Conservation (phyloP, 2,888 invertebrate genomes). For the Volucella zonaria region DNA sequence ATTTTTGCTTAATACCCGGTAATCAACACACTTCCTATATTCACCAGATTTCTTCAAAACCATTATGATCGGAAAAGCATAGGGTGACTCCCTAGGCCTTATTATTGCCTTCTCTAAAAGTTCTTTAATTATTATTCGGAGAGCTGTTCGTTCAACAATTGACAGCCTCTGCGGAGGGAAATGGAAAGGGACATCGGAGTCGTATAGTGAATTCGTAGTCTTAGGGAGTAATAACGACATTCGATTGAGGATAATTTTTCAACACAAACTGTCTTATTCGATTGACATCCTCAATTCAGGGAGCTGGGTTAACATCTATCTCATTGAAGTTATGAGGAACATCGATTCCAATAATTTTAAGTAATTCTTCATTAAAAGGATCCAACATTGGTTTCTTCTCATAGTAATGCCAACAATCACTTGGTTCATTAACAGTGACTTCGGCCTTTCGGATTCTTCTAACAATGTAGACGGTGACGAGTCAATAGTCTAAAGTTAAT, state of each 20-base stretch:
- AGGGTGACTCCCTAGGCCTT: slow-evolving; percentile 19
- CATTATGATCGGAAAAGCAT: slow-evolving; percentile 36
- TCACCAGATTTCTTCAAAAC: slow-evolving; percentile 39
- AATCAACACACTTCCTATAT: slow-evolving; percentile 11
- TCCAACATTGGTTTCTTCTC: slow-evolving; percentile 10
- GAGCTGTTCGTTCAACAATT: slow-evolving; percentile 27
- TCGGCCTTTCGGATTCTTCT: slow-evolving; percentile 32
- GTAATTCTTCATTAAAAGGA: slow-evolving; percentile 2
- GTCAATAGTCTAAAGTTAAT: slow-evolving; percentile 36
- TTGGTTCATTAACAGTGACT: slow-evolving; percentile 5
- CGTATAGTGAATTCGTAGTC: slow-evolving; percentile 30
- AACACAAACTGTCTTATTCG: slow-evolving; percentile 13
- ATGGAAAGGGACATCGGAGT: slow-evolving; percentile 28
- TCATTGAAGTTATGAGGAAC: slow-evolving; percentile 4
- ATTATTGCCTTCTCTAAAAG: slow-evolving; percentile 36
- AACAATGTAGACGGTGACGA: slow-evolving; percentile 36
- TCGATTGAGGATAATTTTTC: background rate
- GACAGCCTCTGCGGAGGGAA: slow-evolving; percentile 35
- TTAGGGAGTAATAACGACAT: background rate
- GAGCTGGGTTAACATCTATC: slow-evolving; percentile 16
- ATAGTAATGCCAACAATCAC: background rate
- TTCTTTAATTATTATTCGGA: slow-evolving; percentile 27
- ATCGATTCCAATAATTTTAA: background rate
- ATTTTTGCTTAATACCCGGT: slow-evolving; percentile 21
- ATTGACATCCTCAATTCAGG: background rate